These are phyloP conservation scores for Temnothorax curvispinosus DNA, from an alignment of 1,140 invertebrate species.

Conservation along the genomic window DNA sequence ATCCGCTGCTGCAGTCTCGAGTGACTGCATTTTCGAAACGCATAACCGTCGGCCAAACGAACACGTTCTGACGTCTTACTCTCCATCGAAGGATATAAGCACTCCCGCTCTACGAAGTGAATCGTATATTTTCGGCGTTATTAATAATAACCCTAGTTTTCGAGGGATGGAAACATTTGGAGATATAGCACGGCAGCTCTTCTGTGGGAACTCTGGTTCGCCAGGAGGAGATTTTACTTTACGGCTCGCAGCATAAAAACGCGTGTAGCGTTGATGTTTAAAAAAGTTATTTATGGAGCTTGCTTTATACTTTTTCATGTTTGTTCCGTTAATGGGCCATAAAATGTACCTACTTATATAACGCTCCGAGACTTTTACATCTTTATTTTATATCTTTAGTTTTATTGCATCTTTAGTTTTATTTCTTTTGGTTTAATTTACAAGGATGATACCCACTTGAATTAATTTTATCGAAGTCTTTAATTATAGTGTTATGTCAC, in stretches of 20 bases:
- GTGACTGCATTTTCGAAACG: slow-evolving; percentile 58
- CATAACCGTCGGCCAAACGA: slow-evolving; percentile 43
- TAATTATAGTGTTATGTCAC: neutral
- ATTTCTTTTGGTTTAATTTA: slow-evolving; percentile 1
- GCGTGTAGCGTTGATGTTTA: slow-evolving; percentile 21
- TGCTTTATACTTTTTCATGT: slow-evolving; percentile 16
- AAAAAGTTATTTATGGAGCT: slow-evolving; percentile 47
- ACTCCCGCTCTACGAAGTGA: neutral
- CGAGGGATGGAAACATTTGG: neutral
- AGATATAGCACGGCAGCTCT: neutral
- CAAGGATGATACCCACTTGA: too few species aligned
- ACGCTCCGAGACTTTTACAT: neutral
- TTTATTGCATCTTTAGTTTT: neutral
- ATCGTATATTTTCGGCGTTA: slow-evolving; percentile 26
- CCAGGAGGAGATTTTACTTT: slow-evolving; percentile 4
- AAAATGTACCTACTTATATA: slow-evolving; percentile 16
- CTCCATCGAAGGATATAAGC: slow-evolving; percentile 27
- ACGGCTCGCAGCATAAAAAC: slow-evolving; percentile 11
- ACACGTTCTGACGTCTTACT: slow-evolving; percentile 11
- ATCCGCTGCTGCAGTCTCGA: slow-evolving; percentile 46
- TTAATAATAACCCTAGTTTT: slow-evolving; percentile 36
- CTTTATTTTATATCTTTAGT: neutral
- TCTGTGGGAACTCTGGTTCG: neutral
- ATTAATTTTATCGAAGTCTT: neutral
- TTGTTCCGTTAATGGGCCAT: neutral